Conservation (phyloP, 2,113 vertebrate genomes). For the Gallinago media region DNA sequence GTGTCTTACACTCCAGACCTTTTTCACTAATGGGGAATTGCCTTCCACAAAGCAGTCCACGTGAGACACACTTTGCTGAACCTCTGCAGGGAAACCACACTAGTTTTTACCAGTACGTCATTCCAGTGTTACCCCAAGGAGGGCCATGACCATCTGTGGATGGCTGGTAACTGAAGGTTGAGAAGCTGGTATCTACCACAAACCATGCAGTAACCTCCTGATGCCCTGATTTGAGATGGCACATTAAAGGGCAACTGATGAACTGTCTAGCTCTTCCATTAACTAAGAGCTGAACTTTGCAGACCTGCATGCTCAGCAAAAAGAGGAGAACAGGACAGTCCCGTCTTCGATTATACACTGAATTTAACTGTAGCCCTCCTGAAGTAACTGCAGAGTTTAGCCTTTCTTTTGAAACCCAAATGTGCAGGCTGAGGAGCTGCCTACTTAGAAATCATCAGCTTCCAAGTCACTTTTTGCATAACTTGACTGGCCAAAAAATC, state of each 20-base stretch:
- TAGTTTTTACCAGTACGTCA: not conserved
- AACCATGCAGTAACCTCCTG: not conserved
- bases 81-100: not conserved
- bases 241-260: not conserved
- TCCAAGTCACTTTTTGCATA: not conserved
- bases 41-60: not conserved
- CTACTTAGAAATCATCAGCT: not conserved
- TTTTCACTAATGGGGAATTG: not conserved
- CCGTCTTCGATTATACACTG: not conserved
- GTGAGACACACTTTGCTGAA: not conserved
- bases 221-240: not conserved
- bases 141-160: not conserved
- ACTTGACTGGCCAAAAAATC: not conserved
- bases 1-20: not conserved
- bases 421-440: not conserved
- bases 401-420: not conserved
- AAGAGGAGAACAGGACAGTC: not conserved
- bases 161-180: not conserved
- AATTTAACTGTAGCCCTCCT: not conserved
- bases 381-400: not conserved
- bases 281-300: not conserved
- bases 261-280: not conserved
- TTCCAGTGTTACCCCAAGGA: not conserved
- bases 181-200: not conserved
- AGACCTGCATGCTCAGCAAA: not conserved